Percentiles rank a stretch among this genome's conserved stretches.
phyloP scores from a whole-genome alignment of 2,113 vertebrate species.

The Pseudopipra pipra region DNA sequence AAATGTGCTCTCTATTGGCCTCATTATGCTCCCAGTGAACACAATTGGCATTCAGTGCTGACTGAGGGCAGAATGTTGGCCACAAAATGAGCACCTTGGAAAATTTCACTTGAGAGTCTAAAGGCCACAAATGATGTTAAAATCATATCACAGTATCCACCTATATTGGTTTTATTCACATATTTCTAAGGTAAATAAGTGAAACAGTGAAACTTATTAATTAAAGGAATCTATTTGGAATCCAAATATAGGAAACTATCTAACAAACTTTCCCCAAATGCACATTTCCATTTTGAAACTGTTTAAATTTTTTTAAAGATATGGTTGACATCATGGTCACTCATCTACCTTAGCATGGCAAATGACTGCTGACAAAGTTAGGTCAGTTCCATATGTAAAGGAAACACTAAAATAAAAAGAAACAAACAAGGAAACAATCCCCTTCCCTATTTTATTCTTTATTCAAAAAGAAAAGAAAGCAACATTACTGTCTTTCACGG shows the following conservation, averaged over 20 bases:
- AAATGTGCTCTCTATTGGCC: not conserved
- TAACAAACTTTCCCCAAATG: not conserved
- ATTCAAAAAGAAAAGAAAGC: conserved; percentile 31
- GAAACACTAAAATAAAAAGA: not conserved
- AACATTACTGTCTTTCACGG: not conserved
- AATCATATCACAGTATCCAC: not conserved
- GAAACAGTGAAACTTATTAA: not conserved
- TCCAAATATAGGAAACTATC: not conserved
- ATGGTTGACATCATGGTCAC: not conserved
- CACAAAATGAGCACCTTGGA: not conserved
- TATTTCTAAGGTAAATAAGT: not conserved
- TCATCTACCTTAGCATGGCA: not conserved
- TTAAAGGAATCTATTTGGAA: not conserved
- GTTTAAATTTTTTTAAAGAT: not conserved
- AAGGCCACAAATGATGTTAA: not conserved
- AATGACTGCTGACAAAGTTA: not conserved
- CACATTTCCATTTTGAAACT: not conserved
- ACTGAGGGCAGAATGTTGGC: not conserved
- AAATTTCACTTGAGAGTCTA: not conserved
- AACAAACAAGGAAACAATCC: not conserved
- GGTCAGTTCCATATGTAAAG: not conserved
- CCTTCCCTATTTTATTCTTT: not conserved
- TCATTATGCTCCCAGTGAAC: not conserved
- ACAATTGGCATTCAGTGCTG: not conserved
- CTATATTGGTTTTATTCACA: not conserved